These are phyloP conservation scores for Heterodera carotae DNA, from an alignment of 1,140 invertebrate genomes.

Conservation along the genomic window DNA sequence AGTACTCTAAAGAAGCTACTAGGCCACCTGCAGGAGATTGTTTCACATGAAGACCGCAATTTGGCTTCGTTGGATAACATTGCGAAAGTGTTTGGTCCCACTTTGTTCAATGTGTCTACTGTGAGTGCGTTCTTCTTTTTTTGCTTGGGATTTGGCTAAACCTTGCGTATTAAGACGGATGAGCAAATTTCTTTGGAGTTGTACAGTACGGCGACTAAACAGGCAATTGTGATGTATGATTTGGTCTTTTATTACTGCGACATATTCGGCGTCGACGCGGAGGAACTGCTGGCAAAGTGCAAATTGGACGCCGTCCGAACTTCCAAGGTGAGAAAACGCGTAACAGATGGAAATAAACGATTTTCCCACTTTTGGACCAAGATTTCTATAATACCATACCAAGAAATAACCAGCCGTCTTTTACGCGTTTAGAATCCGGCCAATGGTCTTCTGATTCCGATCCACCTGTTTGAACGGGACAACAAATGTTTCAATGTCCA, in stretches of 20 bases:
- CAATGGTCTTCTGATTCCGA: constrained; percentile 56
- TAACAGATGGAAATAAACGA: neutral
- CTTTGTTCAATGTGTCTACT: constrained; percentile 46
- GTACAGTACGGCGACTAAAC: constrained; percentile 29
- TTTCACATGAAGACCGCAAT: constrained; percentile 45
- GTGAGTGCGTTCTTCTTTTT: constrained; percentile 14
- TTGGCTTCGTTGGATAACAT: constrained; percentile 59
- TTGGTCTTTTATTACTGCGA: constrained; percentile 39
- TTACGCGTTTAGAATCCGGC: constrained; percentile 38
- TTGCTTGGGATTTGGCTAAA: neutral
- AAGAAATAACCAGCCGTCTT: too few species aligned
- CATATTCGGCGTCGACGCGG: constrained; percentile 38
- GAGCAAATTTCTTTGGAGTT: constrained; percentile 39
- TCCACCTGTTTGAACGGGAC: constrained; percentile 57
- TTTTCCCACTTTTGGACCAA: neutral
- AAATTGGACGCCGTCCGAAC: constrained; percentile 43
- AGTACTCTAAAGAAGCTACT: constrained; percentile 50
- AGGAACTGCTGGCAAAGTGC: constrained; percentile 42
- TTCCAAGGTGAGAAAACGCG: constrained; percentile 37
- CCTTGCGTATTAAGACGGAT: constrained; percentile 18
- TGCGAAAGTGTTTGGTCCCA: constrained; percentile 58
- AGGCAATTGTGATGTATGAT: constrained; percentile 43
- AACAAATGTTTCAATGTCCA: constrained; percentile 55
- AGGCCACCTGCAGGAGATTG: constrained; percentile 50
- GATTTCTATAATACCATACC: too few species aligned